These are phyloP conservation scores for Scolopax rusticola DNA, from an alignment of 2,797 vertebrate genomes.

Conservation along the genomic window DNA sequence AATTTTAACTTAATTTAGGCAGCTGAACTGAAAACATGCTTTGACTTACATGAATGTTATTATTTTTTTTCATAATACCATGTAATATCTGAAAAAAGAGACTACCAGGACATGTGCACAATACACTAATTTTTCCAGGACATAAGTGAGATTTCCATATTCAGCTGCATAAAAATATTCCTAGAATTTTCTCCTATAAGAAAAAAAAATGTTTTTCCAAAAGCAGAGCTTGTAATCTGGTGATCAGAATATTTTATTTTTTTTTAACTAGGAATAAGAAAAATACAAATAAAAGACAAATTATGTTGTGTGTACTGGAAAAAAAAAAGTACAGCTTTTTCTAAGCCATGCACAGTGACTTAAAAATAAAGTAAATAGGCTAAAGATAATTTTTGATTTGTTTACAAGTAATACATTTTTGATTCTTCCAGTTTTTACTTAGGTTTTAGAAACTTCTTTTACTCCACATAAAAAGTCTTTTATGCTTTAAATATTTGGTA, in stretches of 20 bases:
- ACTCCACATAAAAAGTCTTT: background rate
- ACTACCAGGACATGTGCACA: background rate
- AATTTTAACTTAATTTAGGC: background rate
- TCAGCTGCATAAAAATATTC: background rate
- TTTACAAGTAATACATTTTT: background rate
- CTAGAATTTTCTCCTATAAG: background rate
- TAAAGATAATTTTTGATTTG: background rate
- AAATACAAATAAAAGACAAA: background rate
- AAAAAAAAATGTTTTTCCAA: background rate
- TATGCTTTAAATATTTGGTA: background rate
- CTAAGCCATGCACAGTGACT: background rate
- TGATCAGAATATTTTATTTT: background rate
- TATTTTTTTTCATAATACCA: background rate
- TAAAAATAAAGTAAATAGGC: background rate
- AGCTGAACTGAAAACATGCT: background rate
- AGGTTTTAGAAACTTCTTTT: background rate
- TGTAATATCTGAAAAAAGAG: background rate
- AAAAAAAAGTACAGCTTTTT: background rate
- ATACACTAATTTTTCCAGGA: background rate
- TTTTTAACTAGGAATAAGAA: background rate
- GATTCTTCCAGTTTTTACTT: background rate
- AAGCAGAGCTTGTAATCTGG: background rate
- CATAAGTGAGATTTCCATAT: background rate
- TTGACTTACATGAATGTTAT: background rate
- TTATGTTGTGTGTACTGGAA: background rate